These are phyloP conservation scores for Pionites leucogaster DNA, from an alignment of 2,113 vertebrate species.

Conservation along the genomic window DNA sequence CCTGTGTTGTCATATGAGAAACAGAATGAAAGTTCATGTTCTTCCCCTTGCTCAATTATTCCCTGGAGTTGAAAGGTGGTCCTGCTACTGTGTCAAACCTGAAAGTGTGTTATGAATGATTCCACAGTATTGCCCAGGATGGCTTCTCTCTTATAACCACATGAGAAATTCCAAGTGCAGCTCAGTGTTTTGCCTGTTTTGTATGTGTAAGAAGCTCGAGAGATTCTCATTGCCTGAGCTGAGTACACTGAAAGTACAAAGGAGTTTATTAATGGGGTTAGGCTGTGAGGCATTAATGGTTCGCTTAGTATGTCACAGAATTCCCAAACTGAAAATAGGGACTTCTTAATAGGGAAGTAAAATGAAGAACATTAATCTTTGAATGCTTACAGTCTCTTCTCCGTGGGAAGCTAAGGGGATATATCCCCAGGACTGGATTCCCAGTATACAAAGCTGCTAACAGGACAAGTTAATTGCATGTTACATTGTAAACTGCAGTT, in stretches of 20 bases:
- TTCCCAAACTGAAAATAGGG: background rate
- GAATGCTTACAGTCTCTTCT: background rate
- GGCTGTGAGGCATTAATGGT: background rate
- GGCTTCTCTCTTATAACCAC: background rate
- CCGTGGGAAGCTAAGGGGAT: background rate
- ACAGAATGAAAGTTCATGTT: rapidly evolving
- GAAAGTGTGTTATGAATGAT: background rate
- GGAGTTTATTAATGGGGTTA: background rate
- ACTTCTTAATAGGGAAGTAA: background rate
- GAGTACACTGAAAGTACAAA: background rate
- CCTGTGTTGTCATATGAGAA: background rate
- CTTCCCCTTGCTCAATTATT: background rate
- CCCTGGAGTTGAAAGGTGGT: background rate
- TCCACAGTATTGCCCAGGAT: background rate
- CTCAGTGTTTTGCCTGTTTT: background rate
- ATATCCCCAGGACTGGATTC: background rate
- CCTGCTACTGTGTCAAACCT: background rate
- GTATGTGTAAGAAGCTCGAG: background rate
- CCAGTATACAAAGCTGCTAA: background rate
- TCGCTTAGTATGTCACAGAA: background rate
- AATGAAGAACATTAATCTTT: background rate
- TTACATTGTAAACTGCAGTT: background rate
- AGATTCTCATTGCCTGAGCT: background rate
- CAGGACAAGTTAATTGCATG: background rate
- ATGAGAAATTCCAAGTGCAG: background rate